Percentiles rank a stretch among this genome's conserved stretches.
Evolutionary conservation across 2,888 invertebrate genomes (phyloP).

Genomic region (Macrophya alboannulata): DNA sequence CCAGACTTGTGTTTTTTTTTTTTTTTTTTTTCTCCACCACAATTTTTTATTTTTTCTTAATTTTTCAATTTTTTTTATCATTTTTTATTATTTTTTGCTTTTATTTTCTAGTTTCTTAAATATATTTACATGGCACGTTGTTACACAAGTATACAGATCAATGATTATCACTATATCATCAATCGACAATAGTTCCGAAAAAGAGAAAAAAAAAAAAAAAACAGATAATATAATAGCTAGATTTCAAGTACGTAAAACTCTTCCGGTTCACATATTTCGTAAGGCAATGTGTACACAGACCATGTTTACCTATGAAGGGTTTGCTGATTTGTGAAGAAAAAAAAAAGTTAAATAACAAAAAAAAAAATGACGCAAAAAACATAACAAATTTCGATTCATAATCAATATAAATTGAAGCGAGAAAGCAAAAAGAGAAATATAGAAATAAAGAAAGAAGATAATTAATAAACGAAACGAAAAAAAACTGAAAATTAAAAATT

Average conservation of each 20-base stretch:
- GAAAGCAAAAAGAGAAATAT: neutral
- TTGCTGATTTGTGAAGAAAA: neutral
- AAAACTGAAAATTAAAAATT: neutral
- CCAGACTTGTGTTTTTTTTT: neutral
- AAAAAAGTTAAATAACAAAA: neutral
- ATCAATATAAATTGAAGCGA: neutral
- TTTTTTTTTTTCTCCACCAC: neutral
- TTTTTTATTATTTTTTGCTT: neutral
- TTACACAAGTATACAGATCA: constrained; percentile 41
- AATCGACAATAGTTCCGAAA: neutral
- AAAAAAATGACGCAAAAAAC: neutral
- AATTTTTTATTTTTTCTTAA: neutral
- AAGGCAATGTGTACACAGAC: constrained; percentile 14
- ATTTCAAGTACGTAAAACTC: constrained; percentile 33
- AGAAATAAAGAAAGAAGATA: neutral
- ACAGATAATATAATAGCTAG: neutral
- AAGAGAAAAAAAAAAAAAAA: neutral
- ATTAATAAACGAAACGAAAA: neutral
- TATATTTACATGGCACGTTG: constrained; percentile 54
- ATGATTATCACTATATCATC: constrained; percentile 18
- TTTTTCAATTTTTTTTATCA: neutral
- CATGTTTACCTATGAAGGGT: neutral
- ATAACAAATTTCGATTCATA: neutral
- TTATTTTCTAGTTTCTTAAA: constrained; percentile 1
- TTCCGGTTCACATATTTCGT: neutral